A percentile compares a stretch with the other conserved stretches of the same genome.
Evolutionary conservation across 2,888 invertebrate genomes (phyloP).

Genomic region (Troides helena): DNA sequence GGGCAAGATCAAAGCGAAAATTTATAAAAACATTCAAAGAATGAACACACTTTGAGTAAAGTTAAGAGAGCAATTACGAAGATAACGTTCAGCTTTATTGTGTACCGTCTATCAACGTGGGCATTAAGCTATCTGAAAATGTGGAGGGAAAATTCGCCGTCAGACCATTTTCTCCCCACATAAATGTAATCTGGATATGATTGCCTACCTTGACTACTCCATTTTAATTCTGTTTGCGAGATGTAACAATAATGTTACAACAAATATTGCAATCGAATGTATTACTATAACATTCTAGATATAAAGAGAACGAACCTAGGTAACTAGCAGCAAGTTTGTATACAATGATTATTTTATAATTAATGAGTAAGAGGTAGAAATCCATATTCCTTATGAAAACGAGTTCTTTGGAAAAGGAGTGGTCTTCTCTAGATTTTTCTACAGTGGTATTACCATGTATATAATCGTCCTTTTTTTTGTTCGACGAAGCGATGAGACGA

Average conservation of each 20-base stretch:
- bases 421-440: no score
- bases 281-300: no score
- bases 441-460: no score
- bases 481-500: no score
- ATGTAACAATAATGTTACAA: not conserved
- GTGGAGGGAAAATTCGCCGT: not conserved
- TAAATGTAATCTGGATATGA: not conserved
- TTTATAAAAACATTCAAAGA: not conserved
- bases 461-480: no score
- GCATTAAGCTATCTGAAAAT: slow-evolving; percentile 25
- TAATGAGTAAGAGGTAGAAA: no score
- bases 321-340: no score
- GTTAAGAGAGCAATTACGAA: slow-evolving; percentile 25
- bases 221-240: not conserved
- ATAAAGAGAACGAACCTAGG: no score
- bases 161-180: not conserved
- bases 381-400: no score
- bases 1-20: not conserved
- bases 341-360: no score
- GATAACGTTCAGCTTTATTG: slow-evolving; percentile 28
- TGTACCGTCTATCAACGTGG: slow-evolving; percentile 19
- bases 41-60: slow-evolving; percentile 16
- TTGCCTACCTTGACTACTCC: not conserved
- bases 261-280: no score
- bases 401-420: no score